A percentile compares a stretch with the other conserved stretches of the same genome.
Conservation (phyloP, 2,888 invertebrate genomes). For the Crocallis elinguaria region DNA sequence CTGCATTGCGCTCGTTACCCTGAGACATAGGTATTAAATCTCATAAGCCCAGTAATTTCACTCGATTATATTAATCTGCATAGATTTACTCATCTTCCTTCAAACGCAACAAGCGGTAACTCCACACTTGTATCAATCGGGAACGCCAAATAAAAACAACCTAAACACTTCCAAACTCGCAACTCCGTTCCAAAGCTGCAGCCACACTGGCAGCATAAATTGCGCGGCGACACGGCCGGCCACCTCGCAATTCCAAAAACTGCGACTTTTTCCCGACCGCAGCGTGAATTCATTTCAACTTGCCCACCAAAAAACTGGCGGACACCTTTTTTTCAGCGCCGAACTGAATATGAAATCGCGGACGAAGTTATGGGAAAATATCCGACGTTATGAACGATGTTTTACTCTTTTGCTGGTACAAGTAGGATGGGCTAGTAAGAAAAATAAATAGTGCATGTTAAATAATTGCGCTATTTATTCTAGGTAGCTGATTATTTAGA, state of each 20-base stretch:
- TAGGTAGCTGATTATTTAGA: no score
- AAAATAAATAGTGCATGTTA: neutral
- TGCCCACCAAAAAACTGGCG: constrained; percentile 52
- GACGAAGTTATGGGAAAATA: constrained; percentile 48
- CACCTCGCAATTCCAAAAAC: constrained; percentile 27
- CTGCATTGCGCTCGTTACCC: no score
- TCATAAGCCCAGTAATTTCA: no score
- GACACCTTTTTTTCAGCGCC: constrained; percentile 52
- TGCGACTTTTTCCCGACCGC: constrained; percentile 18
- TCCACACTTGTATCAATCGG: neutral
- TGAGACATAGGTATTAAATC: no score
- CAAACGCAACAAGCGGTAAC: no score
- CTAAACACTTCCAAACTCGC: constrained; percentile 11
- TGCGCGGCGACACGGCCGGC: constrained; percentile 22
- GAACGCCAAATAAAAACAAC: neutral
- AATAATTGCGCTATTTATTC: no score
- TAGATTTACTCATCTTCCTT: no score
- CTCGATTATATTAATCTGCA: no score
- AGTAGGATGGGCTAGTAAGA: neutral
- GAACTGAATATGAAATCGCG: constrained; percentile 66
- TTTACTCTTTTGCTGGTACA: constrained; percentile 11
- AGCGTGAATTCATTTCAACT: constrained; percentile 68
- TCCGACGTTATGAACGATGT: constrained; percentile 26
- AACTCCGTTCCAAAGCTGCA: constrained; percentile 6
- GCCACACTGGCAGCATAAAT: constrained; percentile 25